phyloP scores from a whole-genome alignment of 2,888 invertebrate species.

The Volucella inflata region DNA sequence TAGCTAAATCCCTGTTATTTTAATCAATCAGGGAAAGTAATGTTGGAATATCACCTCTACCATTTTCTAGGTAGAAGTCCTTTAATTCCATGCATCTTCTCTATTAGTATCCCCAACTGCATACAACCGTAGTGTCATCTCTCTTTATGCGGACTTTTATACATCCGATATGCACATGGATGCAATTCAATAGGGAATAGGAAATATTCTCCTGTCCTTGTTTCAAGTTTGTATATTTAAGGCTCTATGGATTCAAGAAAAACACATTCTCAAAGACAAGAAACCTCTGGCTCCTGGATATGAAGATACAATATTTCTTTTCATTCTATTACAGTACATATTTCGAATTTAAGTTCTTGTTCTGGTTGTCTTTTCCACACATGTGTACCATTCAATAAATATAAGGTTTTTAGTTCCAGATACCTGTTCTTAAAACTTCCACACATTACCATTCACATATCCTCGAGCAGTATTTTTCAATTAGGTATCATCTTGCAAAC shows the following conservation, averaged over 20 bases:
- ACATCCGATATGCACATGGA: slow-evolving; percentile 35
- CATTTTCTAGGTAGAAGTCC: too few species aligned
- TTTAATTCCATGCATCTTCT: too few species aligned
- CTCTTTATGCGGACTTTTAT: slow-evolving; percentile 55
- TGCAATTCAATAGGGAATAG: slow-evolving; percentile 32
- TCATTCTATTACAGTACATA: not conserved
- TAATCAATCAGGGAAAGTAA: too few species aligned
- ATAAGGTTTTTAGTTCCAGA: slow-evolving; percentile 15
- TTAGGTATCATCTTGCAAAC: slow-evolving; percentile 41
- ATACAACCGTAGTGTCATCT: slow-evolving; percentile 35
- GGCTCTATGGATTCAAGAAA: slow-evolving; percentile 22
- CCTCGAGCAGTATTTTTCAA: slow-evolving; percentile 49
- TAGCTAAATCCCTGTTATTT: too few species aligned
- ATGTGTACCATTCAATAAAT: slow-evolving; percentile 2
- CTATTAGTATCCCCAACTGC: not conserved
- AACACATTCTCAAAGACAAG: slow-evolving; percentile 32
- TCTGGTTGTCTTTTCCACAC: not conserved
- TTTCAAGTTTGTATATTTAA: slow-evolving; percentile 38
- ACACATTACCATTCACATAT: slow-evolving; percentile 6
- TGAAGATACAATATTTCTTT: slow-evolving; percentile 23
- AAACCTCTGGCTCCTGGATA: slow-evolving; percentile 46
- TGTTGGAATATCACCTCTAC: too few species aligned
- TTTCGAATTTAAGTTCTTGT: not conserved
- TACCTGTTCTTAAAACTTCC: slow-evolving; percentile 12
- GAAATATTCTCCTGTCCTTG: slow-evolving; percentile 39